Base-by-base conservation (phyloP, 2,797 vertebrate genomes). In the Schizopygopsis pylzovi region DNA sequence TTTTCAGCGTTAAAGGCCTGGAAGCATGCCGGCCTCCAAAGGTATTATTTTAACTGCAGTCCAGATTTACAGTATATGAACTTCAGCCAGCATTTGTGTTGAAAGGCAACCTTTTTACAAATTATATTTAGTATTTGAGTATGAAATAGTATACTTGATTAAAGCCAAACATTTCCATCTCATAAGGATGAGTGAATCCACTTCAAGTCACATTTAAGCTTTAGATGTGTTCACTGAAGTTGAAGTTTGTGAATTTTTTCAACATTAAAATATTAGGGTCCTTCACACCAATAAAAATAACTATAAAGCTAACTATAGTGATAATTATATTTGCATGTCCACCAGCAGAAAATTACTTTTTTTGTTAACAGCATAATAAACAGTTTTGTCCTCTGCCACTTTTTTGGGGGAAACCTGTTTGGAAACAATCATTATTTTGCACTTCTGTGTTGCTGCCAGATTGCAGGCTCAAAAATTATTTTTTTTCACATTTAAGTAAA, bases 1-100 rank as follows among this genome's bases (percentile, higher is more conserved):
- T 80, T 90, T 89, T 77, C 47, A 85, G 68, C 71, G 83, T 68
- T 82, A 75, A 77, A 77, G 61, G 28, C 79, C 84, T 86, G 72
- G 79, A 81, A 84, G 67, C 70, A 49, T 52, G 73, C 77, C 37
- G 75, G 8, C 37, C 76, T 56, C 22, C 41, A 33, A 75, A 83
- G 70, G 52, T 52, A 80, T 82, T 85, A 61, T 28, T 82, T 81
- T 75, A 76, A 56, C 6, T 4, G 28, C 15, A 37, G 45, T 83
- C 56, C 61, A 61, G 67, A 79, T 80, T 75, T 81, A 81, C 25
- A 65, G 43, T 87, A 82, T 63, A 63, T 86, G 67, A 86, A 79
- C 61, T 79, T 75, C 25, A 20, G 20, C 70, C 28, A 82, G 56
- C 33, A 43, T 67, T 75, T 68, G 20, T 63, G 25, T 76, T 33